Evolutionary conservation across 2,888 invertebrate species (phyloP).

Genomic region (Ditylenchus weischeri): DNA sequence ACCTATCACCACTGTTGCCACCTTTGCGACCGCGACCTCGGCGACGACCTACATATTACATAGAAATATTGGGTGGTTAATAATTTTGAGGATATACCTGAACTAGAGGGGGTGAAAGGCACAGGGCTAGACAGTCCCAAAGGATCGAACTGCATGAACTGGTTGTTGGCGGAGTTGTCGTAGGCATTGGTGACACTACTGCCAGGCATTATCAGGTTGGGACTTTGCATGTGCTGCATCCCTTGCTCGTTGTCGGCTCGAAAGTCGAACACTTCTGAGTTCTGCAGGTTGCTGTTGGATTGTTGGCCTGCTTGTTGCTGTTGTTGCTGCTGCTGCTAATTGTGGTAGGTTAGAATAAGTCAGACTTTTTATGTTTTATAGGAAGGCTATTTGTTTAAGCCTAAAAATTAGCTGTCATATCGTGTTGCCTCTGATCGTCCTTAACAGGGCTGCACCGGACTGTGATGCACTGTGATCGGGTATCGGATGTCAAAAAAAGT

Average conservation of each 20-base stretch:
- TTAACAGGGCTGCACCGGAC: too few relatives aligned
- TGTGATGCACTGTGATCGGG: too few relatives aligned
- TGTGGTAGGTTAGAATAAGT: too few relatives aligned
- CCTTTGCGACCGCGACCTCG: conserved; percentile 21
- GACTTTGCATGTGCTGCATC: too few relatives aligned
- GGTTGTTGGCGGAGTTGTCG: not conserved
- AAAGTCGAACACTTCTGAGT: conserved; percentile 16
- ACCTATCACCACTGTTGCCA: conserved; percentile 19
- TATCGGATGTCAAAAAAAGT: too few relatives aligned
- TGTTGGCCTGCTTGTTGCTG: conserved; percentile 5
- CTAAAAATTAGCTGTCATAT: too few relatives aligned
- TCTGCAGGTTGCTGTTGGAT: not conserved
- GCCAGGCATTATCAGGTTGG: not conserved
- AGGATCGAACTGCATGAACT: not conserved
- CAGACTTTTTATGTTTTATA: too few relatives aligned
- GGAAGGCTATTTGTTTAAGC: too few relatives aligned
- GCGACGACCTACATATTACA: conserved; percentile 8
- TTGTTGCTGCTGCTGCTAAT: conserved; percentile 15
- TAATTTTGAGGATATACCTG: not conserved
- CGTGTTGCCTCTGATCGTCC: too few relatives aligned
- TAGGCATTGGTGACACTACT: not conserved
- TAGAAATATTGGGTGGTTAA: not conserved
- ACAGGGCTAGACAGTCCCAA: not conserved
- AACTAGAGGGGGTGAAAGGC: not conserved
- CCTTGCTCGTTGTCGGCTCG: not conserved